Evolutionary conservation across 2,888 invertebrate genomes (phyloP).

Genomic region (Gymnosoma rotundatum): DNA sequence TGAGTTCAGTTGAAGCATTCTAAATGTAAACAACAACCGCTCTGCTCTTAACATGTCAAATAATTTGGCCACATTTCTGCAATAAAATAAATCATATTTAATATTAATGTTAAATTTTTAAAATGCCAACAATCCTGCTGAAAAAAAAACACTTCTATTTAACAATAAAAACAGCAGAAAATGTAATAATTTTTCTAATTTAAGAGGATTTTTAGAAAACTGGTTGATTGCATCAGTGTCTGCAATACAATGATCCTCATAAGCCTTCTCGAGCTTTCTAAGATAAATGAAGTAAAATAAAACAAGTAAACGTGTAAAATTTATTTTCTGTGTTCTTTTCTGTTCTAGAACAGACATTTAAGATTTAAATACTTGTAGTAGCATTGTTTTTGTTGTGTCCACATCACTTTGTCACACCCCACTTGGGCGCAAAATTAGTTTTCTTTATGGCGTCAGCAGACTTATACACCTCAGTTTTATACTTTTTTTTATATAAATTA

Average conservation of each 20-base stretch:
- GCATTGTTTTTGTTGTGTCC: conserved; percentile 22
- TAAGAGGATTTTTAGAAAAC: conserved; percentile 48
- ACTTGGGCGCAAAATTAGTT: conserved; percentile 49
- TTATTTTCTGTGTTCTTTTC: neutral
- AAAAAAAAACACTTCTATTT: neutral
- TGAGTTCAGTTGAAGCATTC: neutral
- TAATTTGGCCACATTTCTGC: conserved; percentile 39
- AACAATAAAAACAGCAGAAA: conserved; percentile 1
- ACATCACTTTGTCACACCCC: conserved; percentile 60
- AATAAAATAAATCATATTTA: conserved; percentile 65
- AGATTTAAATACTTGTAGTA: neutral
- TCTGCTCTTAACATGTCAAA: neutral
- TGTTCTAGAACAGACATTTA: neutral
- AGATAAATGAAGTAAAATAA: conserved; percentile 26
- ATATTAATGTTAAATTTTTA: conserved; percentile 35
- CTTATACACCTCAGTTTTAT: conserved; percentile 20
- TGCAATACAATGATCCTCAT: conserved; percentile 37
- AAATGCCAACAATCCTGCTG: too few species aligned
- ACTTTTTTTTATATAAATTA: conserved; percentile 29
- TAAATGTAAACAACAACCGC: neutral
- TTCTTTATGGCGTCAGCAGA: conserved; percentile 44
- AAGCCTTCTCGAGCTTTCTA: conserved; percentile 26
- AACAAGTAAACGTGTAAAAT: conserved; percentile 7
- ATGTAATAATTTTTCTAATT: conserved; percentile 52
- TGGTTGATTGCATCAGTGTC: conserved; percentile 9